Conservation (phyloP, 2,888 invertebrate genomes). For the Standfussiana lucernea region DNA sequence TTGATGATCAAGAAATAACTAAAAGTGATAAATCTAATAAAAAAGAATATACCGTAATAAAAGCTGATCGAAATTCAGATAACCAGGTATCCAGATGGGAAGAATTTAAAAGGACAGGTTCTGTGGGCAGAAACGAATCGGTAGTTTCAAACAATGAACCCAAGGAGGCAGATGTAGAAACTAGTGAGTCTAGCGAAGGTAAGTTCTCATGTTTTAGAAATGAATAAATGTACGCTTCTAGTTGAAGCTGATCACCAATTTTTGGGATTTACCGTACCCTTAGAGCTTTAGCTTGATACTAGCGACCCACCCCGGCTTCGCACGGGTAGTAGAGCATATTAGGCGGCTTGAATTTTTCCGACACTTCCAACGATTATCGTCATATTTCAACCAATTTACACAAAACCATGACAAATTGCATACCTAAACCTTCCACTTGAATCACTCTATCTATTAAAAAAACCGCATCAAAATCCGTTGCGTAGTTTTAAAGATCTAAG, state of each 20-base stretch:
- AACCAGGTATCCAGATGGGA: not conserved
- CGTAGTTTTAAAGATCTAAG: no score
- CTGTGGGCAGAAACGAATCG: not conserved
- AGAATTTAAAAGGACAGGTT: not conserved
- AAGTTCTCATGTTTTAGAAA: not conserved
- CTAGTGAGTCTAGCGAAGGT: conserved; percentile 31
- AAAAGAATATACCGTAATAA: not conserved
- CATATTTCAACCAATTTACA: no score
- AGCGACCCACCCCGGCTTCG: no score
- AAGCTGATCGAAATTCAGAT: not conserved
- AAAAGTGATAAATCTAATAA: not conserved
- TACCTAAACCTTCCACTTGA: no score
- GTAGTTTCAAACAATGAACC: conserved; percentile 4
- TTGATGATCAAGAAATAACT: not conserved
- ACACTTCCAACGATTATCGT: no score
- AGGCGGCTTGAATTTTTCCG: no score
- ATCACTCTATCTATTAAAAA: no score
- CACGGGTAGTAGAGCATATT: no score
- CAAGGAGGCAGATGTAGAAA: conserved; percentile 5
- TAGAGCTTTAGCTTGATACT: no score
- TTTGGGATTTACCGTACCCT: no score
- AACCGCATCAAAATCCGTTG: no score
- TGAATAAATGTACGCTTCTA: not conserved
- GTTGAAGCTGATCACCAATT: not conserved
- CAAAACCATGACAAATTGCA: no score